Evolutionary conservation across 2,113 vertebrate genomes (phyloP), one percentile per base, ranked within the genome.

Genomic region (Hippocampus mohnikei): DNA sequence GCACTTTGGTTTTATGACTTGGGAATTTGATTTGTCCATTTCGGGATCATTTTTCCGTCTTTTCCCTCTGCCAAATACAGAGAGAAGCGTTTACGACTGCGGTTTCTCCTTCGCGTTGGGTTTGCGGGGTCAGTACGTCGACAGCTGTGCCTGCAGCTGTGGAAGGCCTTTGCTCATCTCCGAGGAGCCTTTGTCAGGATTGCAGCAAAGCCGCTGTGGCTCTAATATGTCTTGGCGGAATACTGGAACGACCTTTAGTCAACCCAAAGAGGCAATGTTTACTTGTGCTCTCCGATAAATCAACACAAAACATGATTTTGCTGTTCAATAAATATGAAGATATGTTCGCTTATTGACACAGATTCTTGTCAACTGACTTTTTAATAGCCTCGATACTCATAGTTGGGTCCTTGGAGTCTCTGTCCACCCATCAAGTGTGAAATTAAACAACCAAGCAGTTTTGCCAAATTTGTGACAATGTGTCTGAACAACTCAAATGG

Each of bases 101-200:
- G 55, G 62, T 84, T 72, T 69, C 37, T 59, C 72, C 72, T 83
- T 66, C 46, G 63, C 60, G 27, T 46, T 18, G 42, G 63, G 41
- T 65, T 65, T 65, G 41, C 3, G 68, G 66, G 74, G 74, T 85
- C 74, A 77, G 63, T 62, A 29, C 52, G 75, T 73, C 59, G 73
- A 75, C 85, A 85, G 83, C 85, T 87, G 82, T 67, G 76, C 77
- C 79, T 83, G 85, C 80, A 88, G 87, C 85, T 89, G 81, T 68
- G 77, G 12, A 21, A 70, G 81, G 74, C 81, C 71, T 81, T 75
- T 80, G 76, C 75, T 37, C 70, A 72, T 82, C 80, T 72, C 69
- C 50, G 66, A 75, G 74, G 81, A 86, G 66, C 1, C 18, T 63
- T 66, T 72, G 77, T 78, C 79, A 63, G 81, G 76, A 70, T 79